A percentile compares a stretch with the other conserved stretches of the same genome.
Evolutionary conservation across 2,888 invertebrate genomes (phyloP).

Genomic region (Arenicola marina): DNA sequence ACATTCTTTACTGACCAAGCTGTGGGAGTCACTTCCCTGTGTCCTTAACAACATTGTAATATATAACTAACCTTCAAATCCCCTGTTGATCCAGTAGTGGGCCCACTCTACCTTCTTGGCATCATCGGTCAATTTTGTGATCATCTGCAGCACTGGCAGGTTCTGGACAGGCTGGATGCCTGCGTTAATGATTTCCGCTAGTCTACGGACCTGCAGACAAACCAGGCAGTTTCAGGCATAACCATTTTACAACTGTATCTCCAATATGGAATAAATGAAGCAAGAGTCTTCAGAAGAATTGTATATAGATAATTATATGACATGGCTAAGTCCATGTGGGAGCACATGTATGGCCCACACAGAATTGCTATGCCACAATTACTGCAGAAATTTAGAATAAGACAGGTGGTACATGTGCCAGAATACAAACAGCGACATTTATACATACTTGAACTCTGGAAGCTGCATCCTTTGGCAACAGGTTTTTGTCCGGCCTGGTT

Average conservation of each 20-base stretch:
- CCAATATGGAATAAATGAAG: no score
- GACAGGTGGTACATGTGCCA: no score
- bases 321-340: no score
- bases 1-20: no score
- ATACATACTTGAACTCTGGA: conserved; percentile 79
- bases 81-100: conserved; percentile 87
- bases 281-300: no score
- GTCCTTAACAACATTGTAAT: background rate
- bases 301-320: no score
- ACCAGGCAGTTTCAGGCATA: background rate
- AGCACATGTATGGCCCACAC: no score
- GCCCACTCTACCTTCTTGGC: conserved; percentile 85
- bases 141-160: conserved; percentile 21
- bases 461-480: conserved; percentile 87
- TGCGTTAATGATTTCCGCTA: conserved; percentile 87
- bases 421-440: no score
- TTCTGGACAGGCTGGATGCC: conserved; percentile 93
- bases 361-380: no score
- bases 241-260: no score
- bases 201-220: conserved; percentile 24
- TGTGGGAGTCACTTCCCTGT: no score
- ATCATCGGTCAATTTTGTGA: conserved; percentile 61
- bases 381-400: no score
- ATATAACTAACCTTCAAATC: conserved; percentile 70
- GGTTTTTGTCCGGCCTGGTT: conserved; percentile 74